Base-by-base conservation (phyloP, 23 tunicate species). In the Pegea sp. region DNA sequence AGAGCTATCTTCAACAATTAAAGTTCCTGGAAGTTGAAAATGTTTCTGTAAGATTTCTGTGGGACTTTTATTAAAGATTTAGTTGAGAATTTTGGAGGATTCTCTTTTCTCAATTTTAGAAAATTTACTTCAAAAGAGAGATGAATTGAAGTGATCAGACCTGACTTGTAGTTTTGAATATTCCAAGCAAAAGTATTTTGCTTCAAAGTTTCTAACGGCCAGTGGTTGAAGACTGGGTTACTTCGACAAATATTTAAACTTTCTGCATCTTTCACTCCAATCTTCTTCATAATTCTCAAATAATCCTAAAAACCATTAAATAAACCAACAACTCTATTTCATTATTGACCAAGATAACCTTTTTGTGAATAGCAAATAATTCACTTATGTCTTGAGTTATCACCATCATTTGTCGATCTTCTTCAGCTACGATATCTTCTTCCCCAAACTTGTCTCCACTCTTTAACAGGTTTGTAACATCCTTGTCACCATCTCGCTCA, bases 361-460 rank as follows among this genome's bases (percentile, higher is more conserved):
- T 69, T 24, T 66, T 73, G 42, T 84, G 76, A 2, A 84, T 76
- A 21, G 65, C 95, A 44, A 84, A 84, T 0, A 84, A 59, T 51
- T 73, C 84, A 3, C 64, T 73, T 23, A 54, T 56, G 34, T 84
- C 95, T 50, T 84, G 95, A 38, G 72, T 73, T 76, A 84, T 74
- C 24, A 84, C 67, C 0, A 84, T 84, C 2, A 72, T 72, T 11
- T 60, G 33, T 33, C 95, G 46, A 25, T 44, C 58, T 5, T 53
- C 58, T 2, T 60, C 64, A 0, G 76, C 52, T 3, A 79, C 79
- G n/a, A 84, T 72, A 43, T 84, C 95, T 8, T 73, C 76, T 33
- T 84, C 95, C 22, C 95, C 95, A 50, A 84, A 84, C 59, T 73
- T 84, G 71, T 84, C 95, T 21, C 95, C 95, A 1, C 84, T 61